Evolutionary conservation across 2,888 invertebrate species (phyloP).

Genomic region (Drosophila merina): DNA sequence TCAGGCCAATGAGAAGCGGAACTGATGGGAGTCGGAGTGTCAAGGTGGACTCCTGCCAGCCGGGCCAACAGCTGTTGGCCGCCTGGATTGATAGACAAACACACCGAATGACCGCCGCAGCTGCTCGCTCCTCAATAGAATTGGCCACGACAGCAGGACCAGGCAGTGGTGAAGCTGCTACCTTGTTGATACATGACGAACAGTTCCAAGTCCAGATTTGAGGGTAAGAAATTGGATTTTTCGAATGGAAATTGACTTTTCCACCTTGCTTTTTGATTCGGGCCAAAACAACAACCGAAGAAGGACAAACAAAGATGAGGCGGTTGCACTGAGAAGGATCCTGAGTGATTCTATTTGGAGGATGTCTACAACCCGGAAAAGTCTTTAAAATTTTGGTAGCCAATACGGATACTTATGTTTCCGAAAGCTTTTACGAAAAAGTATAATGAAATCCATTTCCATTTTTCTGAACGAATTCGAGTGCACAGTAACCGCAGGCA

Average conservation of each 20-base stretch:
- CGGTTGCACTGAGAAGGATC: not conserved
- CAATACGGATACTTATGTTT: no score
- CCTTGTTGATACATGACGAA: conserved; percentile 41
- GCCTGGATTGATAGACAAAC: conserved; percentile 40
- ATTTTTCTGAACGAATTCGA: conserved; percentile 13
- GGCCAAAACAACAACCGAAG: conserved; percentile 16
- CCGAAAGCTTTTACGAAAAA: not conserved
- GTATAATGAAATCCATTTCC: conserved; percentile 19
- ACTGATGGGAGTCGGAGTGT: not conserved
- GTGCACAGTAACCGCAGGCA: conserved; percentile 25
- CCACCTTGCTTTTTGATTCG: not conserved
- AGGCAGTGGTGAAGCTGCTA: conserved; percentile 13
- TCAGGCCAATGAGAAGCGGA: conserved; percentile 44
- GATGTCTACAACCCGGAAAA: not conserved
- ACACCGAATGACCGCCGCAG: conserved; percentile 35
- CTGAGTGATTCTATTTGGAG: not conserved
- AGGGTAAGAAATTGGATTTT: conserved; percentile 45
- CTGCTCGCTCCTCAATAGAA: conserved; percentile 40
- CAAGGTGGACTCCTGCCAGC: not conserved
- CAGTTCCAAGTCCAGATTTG: conserved; percentile 33
- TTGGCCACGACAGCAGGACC: conserved; percentile 25
- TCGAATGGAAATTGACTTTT: conserved; percentile 46
- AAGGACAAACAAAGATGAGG: conserved; percentile 5
- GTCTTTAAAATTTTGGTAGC: not conserved
- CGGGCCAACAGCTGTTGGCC: conserved; percentile 12